Base-by-base conservation (phyloP, 2,888 invertebrate genomes). In the Tryphoninae sp. region DNA sequence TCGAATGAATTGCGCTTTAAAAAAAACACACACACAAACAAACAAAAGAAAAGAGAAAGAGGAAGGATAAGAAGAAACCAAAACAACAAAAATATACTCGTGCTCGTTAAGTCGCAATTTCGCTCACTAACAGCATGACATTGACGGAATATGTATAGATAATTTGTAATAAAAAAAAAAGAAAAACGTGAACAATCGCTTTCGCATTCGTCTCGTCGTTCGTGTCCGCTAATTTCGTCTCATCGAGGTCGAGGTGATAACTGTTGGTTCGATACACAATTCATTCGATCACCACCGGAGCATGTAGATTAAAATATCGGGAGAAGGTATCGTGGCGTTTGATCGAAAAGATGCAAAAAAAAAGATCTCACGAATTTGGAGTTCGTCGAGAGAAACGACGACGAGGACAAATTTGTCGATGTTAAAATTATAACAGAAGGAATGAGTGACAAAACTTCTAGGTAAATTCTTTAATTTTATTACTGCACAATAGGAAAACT, bases 61-160 rank as follows among this genome's bases (percentile, higher is more conserved):
- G 33, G 33, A 33, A 33, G 33, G 6, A 26, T 26, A 26, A 7
- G 6, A 33, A 26, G 26, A 26, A 26, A 26, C 2, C 6, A 51
- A 42, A 4, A 26, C 53, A 26, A 58, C 11, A 33, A 19, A 61
- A 65, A 67, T 59, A 68, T 33, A 69, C 51, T 69, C 55, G 33
- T 62, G 75, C 22, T 33, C 69, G 71, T 65, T 71, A 26, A 67
- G n/a, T 67, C 22, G 45, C 22, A 67, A 61, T 78, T 61, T 65
- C 71, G 84, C 86, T 87, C 87, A 88, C 89, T 91, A 91, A 91
- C 90, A 90, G 91, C 91, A 91, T 91, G 91, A 89, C 90, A 91
- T 65, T 73, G 67, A 53, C 65, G 55, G 64, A 80, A 77, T 71
- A 59, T 49, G 26, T 19, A 55, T 42, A 69, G 23, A 67, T 16